Evolutionary conservation across 2,888 invertebrate genomes (phyloP).

Genomic region (Uropetala carovei): DNA sequence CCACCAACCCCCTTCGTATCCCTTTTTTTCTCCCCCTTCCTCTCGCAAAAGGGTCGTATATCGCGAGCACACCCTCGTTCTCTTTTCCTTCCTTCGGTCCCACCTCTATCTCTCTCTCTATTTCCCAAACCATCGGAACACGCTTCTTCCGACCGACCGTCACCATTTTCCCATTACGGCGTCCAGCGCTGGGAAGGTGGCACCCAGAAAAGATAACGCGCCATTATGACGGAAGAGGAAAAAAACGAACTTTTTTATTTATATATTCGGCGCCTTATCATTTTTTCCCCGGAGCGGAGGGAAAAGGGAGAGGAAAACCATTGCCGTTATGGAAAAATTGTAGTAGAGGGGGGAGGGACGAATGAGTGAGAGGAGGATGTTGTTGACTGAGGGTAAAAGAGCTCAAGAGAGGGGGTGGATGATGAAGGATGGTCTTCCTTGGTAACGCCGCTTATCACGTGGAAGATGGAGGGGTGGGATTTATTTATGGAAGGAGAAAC

Average conservation of each 20-base stretch:
- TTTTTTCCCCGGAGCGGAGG: neutral
- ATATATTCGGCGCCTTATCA: slow-evolving; percentile 7
- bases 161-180: neutral
- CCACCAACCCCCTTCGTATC: no score
- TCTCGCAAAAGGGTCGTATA: neutral
- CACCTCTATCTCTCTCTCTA: neutral
- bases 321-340: slow-evolving; percentile 16
- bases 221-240: neutral
- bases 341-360: neutral
- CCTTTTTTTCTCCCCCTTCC: neutral
- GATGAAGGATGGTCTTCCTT: neutral
- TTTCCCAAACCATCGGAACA: no score
- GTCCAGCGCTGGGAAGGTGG: neutral
- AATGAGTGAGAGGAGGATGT: neutral
- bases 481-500: slow-evolving; percentile 28
- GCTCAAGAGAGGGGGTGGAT: neutral
- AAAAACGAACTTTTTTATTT: neutral
- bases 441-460: slow-evolving; percentile 6
- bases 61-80: neutral
- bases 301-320: neutral
- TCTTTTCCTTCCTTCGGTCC: neutral
- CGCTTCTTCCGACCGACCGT: slow-evolving; percentile 1
- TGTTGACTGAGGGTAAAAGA: slow-evolving; percentile 53
- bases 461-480: neutral
- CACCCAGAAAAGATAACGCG: neutral